Conservation (phyloP, 2,888 invertebrate species). For the Stenchaetothrips biformis region DNA sequence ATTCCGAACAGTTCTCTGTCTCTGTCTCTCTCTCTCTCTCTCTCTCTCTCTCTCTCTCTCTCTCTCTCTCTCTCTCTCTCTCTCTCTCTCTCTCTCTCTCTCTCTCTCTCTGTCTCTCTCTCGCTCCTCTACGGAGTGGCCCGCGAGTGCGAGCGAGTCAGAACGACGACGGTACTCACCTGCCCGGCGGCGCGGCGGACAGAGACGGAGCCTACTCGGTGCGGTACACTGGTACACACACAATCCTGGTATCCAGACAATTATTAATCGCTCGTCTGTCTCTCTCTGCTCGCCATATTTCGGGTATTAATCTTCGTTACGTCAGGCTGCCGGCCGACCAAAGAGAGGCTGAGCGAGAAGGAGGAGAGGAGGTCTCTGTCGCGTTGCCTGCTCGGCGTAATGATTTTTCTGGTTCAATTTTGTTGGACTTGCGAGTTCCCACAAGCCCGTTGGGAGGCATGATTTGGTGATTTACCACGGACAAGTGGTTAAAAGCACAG, state of each 20-base stretch:
- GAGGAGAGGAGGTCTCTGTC: too few species aligned
- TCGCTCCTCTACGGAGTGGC: not conserved
- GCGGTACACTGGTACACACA: not conserved
- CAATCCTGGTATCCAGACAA: conserved; percentile 24
- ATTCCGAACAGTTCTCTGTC: too few species aligned
- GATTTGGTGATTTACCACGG: too few species aligned
- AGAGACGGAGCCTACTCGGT: not conserved
- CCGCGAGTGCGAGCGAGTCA: not conserved
- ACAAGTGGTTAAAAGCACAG: too few species aligned
- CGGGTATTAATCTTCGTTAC: conserved; percentile 24
- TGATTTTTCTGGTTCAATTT: too few species aligned
- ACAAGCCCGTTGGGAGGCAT: too few species aligned
- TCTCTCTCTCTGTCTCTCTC: not conserved
- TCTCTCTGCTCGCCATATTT: conserved; percentile 23
- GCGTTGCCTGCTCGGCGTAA: too few species aligned
- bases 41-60: not conserved
- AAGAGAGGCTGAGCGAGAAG: too few species aligned
- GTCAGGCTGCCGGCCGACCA: conserved; percentile 5
- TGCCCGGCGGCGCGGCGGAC: not conserved
- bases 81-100: not conserved
- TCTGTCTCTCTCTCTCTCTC: too few species aligned
- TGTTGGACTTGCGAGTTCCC: too few species aligned
- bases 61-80: not conserved
- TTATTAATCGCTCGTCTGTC: conserved; percentile 18
- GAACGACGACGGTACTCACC: not conserved